Evolutionary conservation across 2,888 invertebrate species (phyloP), one percentile per base, ranked within the genome.

Genomic region (Drosophila rubida): DNA sequence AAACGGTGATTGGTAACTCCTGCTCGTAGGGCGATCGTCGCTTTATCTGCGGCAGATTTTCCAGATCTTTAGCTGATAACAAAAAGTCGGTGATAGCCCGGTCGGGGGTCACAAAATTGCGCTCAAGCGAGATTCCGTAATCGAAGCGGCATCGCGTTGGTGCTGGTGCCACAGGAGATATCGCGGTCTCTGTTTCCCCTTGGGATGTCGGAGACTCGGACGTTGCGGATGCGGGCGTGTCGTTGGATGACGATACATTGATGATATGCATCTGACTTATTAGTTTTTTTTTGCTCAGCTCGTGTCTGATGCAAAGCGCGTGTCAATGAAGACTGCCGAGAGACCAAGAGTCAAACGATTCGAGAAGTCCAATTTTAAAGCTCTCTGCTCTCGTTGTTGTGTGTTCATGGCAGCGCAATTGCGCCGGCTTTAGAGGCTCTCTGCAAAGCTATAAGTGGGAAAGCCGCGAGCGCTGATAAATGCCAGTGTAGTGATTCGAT

Each of bases 11-110:
- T 4, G 97, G 97, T 32, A 97, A 97, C 91, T 97, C 97, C 75
- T 96, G 95, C 91, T 97, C 97, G 92, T 98, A 98, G 0, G 99
- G 98, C 39, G 98, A 98, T 84, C 98, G 94, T 75, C 98, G 93
- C 80, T 96, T 95, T 4, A 97, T 97, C 92, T 97, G 98, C 4
- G 97, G 95, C 48, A 99, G 91, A 4, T 94, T 93, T 89, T 97
- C 97, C 63, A 99, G 93, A 92, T 99, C 98, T 25, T 95, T 93
- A 4, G 97, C 95, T 89, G 97, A 97, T 35, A 99, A 92, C 66
- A 98, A 92, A 91, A 98, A 99, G 90, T 99, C 98, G 19, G 96
- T 94, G 96, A 98, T 97, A 0, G 99, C 98, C 78, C 97, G 93
- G 55, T 96, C 94, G 0, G 98, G 97, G 11, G 98, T 98, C 50